Base-by-base conservation (phyloP, 2,113 vertebrate genomes). In the Neolamprologus kungweensis region DNA sequence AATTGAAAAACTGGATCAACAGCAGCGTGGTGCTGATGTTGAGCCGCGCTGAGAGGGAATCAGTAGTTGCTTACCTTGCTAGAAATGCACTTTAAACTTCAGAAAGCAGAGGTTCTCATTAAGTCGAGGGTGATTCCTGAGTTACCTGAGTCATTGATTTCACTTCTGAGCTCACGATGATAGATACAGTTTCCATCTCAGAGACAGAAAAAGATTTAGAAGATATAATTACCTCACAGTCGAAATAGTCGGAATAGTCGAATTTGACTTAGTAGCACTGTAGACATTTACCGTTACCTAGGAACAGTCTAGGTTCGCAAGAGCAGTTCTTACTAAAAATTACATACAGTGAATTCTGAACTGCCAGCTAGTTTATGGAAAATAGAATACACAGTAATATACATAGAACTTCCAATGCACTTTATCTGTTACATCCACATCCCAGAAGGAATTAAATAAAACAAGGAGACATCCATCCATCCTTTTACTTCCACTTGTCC, bases 1-100 rank as follows among this genome's bases (percentile, higher is more conserved):
- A 78, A 57, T 81, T 83, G 79, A 89, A 82, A 31, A 89, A 89
- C 73, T 80, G 81, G 83, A 89, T 88, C 81, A 88, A 14, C 79
- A 82, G 23, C 63, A 81, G 65, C 4, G 8, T 88, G 86, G 57
- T 80, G 86, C 84, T 87, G 89, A 80, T 75, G 68, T 78, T 37
- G 42, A 57, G 35, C 81, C 3, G 51, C 75, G n/a, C 63, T 89
- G 81, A 42, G 83, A 82, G 83, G 12, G 81, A 87, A 42, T 81
- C 83, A 83, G 60, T 85, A 83, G 83, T 78, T 86, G 87, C 85
- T 85, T 73, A 57, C 21, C 28, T 40, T 21, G 12, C 54, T 78
- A 55, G 63, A 88, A 81, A 78, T 31, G 16, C 42, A 3, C 71
- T 78, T 47, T 28, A 78, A 78, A 78, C 4, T 26, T 78, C 6